Evolutionary conservation across 35 echinoderm and acorn worm genomes (phyloP).

Genomic region (Lytechinus pictus): DNA sequence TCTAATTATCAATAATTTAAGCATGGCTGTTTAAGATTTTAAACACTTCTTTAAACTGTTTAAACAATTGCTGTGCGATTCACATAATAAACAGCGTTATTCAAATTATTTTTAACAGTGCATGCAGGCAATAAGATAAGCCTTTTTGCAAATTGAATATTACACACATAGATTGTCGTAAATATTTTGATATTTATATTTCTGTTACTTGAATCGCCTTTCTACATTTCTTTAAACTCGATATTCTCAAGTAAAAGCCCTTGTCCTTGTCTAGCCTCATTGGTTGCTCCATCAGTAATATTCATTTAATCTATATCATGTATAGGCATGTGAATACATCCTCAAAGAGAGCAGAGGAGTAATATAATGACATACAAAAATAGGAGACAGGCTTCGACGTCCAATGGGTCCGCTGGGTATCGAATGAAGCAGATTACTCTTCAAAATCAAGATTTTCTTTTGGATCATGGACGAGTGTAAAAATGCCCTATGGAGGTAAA

Average conservation of each 20-base stretch:
- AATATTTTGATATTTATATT: too few species aligned
- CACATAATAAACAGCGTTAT: too few species aligned
- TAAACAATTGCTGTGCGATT: too few species aligned
- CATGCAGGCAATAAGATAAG: too few species aligned
- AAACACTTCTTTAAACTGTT: too few species aligned
- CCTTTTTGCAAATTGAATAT: too few species aligned
- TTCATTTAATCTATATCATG: neutral
- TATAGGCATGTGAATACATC: neutral
- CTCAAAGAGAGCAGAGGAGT: neutral
- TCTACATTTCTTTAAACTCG: too few species aligned
- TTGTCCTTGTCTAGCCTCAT: neutral
- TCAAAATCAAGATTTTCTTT: neutral
- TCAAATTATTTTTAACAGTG: too few species aligned
- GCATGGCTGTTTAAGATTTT: too few species aligned
- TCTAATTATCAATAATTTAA: too few species aligned
- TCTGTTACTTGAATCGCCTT: too few species aligned
- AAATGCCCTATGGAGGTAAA: neutral
- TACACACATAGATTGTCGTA: too few species aligned
- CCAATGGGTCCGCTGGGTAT: neutral
- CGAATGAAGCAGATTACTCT: neutral
- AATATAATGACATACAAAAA: neutral
- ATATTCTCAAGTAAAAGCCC: neutral
- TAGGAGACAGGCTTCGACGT: neutral
- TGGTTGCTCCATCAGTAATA: neutral
- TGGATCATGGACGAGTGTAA: neutral